phyloP scores from a whole-genome alignment of 2,113 vertebrate species.

The Hemiscyllium ocellatum region DNA sequence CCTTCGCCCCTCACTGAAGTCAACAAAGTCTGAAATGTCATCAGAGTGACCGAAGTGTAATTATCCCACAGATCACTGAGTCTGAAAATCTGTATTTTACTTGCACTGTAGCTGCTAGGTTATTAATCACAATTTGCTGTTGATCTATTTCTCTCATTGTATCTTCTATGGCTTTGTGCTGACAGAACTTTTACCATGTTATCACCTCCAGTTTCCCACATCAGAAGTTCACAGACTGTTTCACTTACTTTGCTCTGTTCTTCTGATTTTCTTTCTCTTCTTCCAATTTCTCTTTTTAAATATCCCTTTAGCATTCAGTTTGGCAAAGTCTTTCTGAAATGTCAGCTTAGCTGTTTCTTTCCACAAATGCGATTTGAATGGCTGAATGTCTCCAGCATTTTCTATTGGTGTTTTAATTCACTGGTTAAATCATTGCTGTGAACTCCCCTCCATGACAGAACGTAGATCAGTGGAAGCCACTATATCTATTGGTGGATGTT shows the following conservation, averaged over 20 bases:
- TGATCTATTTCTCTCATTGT: neutral
- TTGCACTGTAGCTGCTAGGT: neutral
- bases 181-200: neutral
- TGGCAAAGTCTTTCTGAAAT: neutral
- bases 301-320: neutral
- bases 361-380: neutral
- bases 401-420: neutral
- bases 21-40: neutral
- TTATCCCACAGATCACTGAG: neutral
- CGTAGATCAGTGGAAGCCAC: neutral
- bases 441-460: neutral
- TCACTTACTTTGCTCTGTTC: neutral
- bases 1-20: neutral
- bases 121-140: neutral
- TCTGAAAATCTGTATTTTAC: neutral
- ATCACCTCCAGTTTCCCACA: neutral
- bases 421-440: neutral
- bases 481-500: neutral
- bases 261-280: neutral
- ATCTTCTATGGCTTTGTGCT: neutral
- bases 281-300: neutral
- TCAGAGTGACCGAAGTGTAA: neutral
- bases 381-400: neutral
- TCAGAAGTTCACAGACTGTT: neutral
- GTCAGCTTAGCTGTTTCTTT: neutral